Evolutionary conservation across 2,888 invertebrate genomes (phyloP).

Genomic region (Drosophila anomalipes): DNA sequence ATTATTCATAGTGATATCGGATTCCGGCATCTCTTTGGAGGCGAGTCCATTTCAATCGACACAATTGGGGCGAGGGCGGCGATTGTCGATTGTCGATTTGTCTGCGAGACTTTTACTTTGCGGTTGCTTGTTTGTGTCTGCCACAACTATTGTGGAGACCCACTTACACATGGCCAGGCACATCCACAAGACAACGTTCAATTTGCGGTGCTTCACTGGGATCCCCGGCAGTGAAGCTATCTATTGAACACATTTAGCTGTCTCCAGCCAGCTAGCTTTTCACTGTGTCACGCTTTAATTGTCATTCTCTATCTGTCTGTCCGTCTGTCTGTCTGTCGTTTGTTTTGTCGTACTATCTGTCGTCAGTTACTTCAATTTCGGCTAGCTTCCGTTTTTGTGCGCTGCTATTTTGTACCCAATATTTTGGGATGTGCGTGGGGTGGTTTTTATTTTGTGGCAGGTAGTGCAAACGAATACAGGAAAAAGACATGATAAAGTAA

Average conservation of each 20-base stretch:
- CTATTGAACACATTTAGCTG: constrained; percentile 60
- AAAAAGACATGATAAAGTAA: not conserved
- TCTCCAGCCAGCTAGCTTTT: constrained; percentile 28
- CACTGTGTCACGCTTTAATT: constrained; percentile 64
- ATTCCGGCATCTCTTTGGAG: constrained; percentile 41
- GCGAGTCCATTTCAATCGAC: constrained; percentile 45
- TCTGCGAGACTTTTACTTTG: constrained; percentile 42
- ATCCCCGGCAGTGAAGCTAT: constrained; percentile 36
- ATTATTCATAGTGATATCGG: constrained; percentile 50
- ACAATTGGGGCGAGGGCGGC: constrained; percentile 25
- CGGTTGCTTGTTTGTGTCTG: constrained; percentile 5
- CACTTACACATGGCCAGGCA: constrained; percentile 16
- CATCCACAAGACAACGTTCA: constrained; percentile 36
- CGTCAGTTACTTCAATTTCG: constrained; percentile 47
- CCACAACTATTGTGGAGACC: constrained; percentile 32
- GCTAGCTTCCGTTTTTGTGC: constrained; percentile 52
- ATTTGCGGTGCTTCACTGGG: constrained; percentile 50
- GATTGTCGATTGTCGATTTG: constrained; percentile 33
- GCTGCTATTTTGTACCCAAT: constrained; percentile 37
- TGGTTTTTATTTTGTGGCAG: not conserved
- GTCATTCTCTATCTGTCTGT: constrained; percentile 34
- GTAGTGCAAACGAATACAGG: not conserved
- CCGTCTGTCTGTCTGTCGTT: constrained; percentile 19
- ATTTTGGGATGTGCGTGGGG: not conserved
- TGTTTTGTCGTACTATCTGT: constrained; percentile 51